Evolutionary conservation across 2,113 vertebrate genomes (phyloP).

Genomic region (Chaetura pelagica): DNA sequence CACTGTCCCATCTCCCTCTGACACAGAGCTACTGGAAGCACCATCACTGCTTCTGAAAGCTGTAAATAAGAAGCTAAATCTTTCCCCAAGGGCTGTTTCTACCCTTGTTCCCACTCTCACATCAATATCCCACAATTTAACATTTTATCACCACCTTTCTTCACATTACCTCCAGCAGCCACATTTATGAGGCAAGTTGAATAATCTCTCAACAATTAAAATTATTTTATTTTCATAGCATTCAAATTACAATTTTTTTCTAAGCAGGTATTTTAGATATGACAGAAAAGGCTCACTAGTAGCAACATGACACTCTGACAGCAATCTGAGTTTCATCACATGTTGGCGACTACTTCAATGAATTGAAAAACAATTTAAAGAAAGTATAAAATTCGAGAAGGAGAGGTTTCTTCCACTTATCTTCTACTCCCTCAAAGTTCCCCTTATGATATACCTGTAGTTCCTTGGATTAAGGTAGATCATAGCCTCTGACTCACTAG

Average conservation of each 20-base stretch:
- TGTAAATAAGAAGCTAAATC: background rate
- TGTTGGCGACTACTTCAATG: background rate
- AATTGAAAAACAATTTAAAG: background rate
- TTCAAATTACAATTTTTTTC: background rate
- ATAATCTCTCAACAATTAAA: background rate
- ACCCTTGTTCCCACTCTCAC: background rate
- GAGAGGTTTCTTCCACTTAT: background rate
- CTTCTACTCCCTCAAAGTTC: background rate
- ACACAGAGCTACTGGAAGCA: background rate
- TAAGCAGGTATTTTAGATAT: background rate
- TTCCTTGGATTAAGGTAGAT: background rate
- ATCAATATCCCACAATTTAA: background rate
- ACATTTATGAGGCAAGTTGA: background rate
- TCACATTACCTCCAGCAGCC: background rate
- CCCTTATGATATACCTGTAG: background rate
- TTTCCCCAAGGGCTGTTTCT: background rate
- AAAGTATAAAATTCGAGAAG: background rate
- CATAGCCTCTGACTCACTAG: background rate
- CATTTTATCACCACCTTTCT: background rate
- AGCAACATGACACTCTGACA: rapidly evolving
- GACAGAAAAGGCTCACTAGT: rapidly evolving
- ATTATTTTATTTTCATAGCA: background rate
- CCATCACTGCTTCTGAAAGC: background rate
- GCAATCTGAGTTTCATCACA: background rate
- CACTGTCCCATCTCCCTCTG: background rate